Base-by-base conservation (phyloP, 2,113 vertebrate species). In the Petrocephalus zakoni region DNA sequence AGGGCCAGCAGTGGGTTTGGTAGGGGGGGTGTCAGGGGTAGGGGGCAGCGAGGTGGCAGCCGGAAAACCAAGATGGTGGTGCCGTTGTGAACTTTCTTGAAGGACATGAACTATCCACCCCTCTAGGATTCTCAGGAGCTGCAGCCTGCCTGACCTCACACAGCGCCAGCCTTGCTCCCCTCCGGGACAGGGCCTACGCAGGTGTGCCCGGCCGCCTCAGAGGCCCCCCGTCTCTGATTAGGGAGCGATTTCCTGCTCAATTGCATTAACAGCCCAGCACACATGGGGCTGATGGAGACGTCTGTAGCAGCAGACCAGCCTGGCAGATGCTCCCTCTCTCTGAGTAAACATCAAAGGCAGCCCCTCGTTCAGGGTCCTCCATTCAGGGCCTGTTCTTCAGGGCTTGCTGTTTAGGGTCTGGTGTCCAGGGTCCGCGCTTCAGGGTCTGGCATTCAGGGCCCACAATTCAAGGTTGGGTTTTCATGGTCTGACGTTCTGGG, bases 171-270 rank as follows among this genome's bases (percentile, higher is more conserved):
- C 0, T 13, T 17, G 3, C 29, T 17, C 25, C 68, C 15, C 68
- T 5, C 68, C 15, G 37, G 51, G 72, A 22, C 53, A 10, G 19
- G 21, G 53, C 6, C 19, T 15, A 61, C 53, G 13, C 85, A 87
- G 55, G n/a, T 58, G 13, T 34, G 11, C 72, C 87, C 75, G 51
- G 46, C 46, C 15, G 46, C 22, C 46, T 55, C 68, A 53, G 22
- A 88, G 37, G 87, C 75, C 72, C 22, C 68, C 52, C 6, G 10
- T 25, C n/a, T 21, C 52, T 55, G 87, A 82, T 82, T 88, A 82
- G 87, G 78, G 37, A 52, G 15, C 87, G 53, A 88, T 88, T 88
- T 88, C 87, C 87, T 88, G 78, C 87, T 82, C 52, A 53, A 58
- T 88, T 83, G 87, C 87, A 82, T 88, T 88, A 81, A 21, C 75